Conservation (phyloP, 2,797 vertebrate genomes). For the Brachyrhaphis roseni region DNA sequence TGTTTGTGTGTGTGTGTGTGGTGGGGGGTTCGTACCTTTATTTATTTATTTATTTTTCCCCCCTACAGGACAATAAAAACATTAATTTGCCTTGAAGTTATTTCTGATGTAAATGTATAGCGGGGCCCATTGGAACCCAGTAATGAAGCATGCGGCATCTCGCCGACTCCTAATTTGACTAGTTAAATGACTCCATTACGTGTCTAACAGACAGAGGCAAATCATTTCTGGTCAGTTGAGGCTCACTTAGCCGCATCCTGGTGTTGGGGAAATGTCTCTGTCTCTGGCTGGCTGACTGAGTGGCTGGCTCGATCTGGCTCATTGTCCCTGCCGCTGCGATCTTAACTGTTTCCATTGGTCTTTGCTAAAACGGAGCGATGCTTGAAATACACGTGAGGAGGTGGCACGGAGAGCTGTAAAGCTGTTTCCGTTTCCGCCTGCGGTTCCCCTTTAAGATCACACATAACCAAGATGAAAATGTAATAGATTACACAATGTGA, state of each 20-base stretch:
- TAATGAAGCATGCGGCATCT: constrained; percentile 99
- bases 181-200: constrained; percentile 99
- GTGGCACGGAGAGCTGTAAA: constrained; percentile 10
- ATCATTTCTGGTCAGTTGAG: constrained; percentile 99
- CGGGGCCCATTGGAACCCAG: constrained; percentile 97
- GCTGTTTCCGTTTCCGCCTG: constrained; percentile 4
- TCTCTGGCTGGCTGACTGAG: constrained; percentile 84
- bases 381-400: constrained; percentile 32
- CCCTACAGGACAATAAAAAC: constrained; percentile 94
- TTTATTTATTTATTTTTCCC: constrained; percentile 28
- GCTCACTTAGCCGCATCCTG: constrained; percentile 98
- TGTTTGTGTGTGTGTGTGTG: constrained; percentile 29
- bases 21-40: constrained; percentile 25
- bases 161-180: constrained; percentile 99
- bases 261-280: constrained; percentile 94
- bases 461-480: constrained; percentile 36
- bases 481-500: constrained; percentile 49
- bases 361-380: constrained; percentile 35
- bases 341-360: constrained; percentile 36
- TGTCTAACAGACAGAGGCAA: constrained; percentile 99
- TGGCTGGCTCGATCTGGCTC: constrained; percentile 70
- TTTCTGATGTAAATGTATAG: constrained; percentile 99
- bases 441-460: constrained; percentile 34
- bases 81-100: constrained; percentile 99
- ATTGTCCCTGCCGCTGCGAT: constrained; percentile 48